Evolutionary conservation across 23 tunicate genomes (phyloP), one percentile per base, ranked within the genome.

Genomic region (Halocynthia roretzi): DNA sequence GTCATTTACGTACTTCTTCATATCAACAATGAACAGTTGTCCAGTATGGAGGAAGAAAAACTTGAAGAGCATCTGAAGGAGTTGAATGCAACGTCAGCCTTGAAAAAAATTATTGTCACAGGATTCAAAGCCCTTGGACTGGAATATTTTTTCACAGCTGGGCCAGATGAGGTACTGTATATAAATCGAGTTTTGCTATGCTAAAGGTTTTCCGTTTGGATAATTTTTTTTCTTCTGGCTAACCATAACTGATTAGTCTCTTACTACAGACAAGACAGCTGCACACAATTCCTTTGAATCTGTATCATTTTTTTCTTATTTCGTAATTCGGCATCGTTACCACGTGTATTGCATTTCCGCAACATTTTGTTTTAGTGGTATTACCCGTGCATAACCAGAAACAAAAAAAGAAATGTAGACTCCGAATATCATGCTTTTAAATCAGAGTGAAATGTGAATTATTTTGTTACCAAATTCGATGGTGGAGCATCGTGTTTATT

Each of bases 81-180:
- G 61, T 68, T 63, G 78, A 77, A 77, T 15, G 93, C 76, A 10
- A 23, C 75, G 5, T 82, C 93, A 10, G 85, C 93, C 6, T 75
- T 95, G 50, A 75, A 50, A n/a, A 95, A 86, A 53, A 93, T 93
- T 62, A 71, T 93, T 19, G 84, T 83, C 10, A 93, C 80, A 40
- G 93, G 98, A 50, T 93, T 93, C 78, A 87, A 93, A 67, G 77
- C 75, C 8, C 72, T 95, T 15, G 96, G 96, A 67, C 84, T 95
- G 12, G 85, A 95, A 58, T 95, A 95, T 70, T 95, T 95, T 58
- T 95, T 95, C 85, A 95, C 99, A 56, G 96, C 99, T 11, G 99
- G 99, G 8, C 74, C 55, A 44, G 82, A 83, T 61, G 82, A 77
- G 70, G 86, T 83, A 17, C 44, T 0, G 44, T 31, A 31, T 31